Percentiles rank a stretch among this genome's conserved stretches.
Evolutionary conservation across 2,113 vertebrate species (phyloP).

Genomic region (Antechinus stuartii): DNA sequence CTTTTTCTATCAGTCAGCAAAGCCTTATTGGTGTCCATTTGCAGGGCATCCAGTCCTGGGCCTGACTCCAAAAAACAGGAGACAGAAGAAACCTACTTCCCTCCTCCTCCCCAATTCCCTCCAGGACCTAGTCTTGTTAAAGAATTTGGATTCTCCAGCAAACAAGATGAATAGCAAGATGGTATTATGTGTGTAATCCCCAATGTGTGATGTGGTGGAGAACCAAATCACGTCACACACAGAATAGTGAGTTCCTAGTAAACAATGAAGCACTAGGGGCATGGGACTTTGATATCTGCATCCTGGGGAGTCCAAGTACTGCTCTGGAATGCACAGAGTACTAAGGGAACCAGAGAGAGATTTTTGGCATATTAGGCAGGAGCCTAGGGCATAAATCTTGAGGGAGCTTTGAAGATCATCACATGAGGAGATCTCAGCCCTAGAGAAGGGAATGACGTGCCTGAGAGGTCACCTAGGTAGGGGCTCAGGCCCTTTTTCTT

Average conservation of each 20-base stretch:
- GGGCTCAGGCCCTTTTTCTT: not conserved
- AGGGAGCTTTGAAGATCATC: not conserved
- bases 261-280: not conserved
- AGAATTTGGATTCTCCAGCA: not conserved
- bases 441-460: not conserved
- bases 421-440: not conserved
- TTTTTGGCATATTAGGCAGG: not conserved
- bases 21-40: not conserved
- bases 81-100: not conserved
- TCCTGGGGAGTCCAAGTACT: not conserved
- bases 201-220: not conserved
- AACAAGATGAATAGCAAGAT: not conserved
- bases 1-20: not conserved
- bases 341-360: not conserved
- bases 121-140: not conserved
- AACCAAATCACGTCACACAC: not conserved
- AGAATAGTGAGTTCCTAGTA: not conserved
- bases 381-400: not conserved
- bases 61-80: not conserved
- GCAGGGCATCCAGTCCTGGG: not conserved
- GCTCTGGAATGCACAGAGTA: not conserved
- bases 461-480: not conserved
- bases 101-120: not conserved
- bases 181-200: not conserved
- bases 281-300: not conserved